Conservation (phyloP, 1,140 invertebrate species). For the Drosophila neocordata region DNA sequence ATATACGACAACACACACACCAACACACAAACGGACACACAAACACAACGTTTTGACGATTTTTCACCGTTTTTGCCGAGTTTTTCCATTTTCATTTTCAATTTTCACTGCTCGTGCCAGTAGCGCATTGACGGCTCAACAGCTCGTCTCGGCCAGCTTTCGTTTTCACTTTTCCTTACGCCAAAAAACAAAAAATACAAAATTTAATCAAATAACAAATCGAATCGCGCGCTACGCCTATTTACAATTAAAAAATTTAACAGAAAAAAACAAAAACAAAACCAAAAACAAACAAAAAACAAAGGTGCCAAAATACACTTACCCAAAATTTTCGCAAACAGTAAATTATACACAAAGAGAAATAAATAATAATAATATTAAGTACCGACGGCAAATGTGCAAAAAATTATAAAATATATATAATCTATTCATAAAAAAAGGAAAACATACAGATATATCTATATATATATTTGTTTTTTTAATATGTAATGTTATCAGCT, state of each 20-base stretch:
- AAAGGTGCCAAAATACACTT: slow-evolving; percentile 15
- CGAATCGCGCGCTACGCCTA: slow-evolving; percentile 24
- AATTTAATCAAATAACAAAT: neutral
- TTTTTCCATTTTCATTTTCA: slow-evolving; percentile 80
- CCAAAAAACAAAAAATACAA: slow-evolving; percentile 14
- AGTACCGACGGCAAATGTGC: slow-evolving; percentile 52
- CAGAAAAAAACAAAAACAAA: neutral
- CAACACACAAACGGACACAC: slow-evolving; percentile 54
- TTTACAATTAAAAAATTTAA: slow-evolving; percentile 18
- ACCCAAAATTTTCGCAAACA: neutral
- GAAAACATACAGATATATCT: neutral
- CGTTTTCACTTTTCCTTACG: slow-evolving; percentile 44
- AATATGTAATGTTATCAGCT: neutral
- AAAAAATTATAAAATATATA: slow-evolving; percentile 6
- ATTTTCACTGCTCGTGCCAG: slow-evolving; percentile 77
- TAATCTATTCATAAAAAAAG: slow-evolving; percentile 21
- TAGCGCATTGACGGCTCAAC: slow-evolving; percentile 81
- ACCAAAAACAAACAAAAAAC: slow-evolving; percentile 7
- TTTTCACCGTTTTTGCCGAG: slow-evolving; percentile 70
- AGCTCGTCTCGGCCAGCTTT: slow-evolving; percentile 76
- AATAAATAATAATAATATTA: slow-evolving; percentile 1
- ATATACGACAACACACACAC: slow-evolving; percentile 37
- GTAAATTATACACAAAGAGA: slow-evolving; percentile 20
- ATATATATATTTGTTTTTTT: neutral
- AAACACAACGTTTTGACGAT: slow-evolving; percentile 54